These are phyloP conservation scores for Noctua pronuba DNA, from an alignment of 2,888 invertebrate genomes.

Conservation along the genomic window DNA sequence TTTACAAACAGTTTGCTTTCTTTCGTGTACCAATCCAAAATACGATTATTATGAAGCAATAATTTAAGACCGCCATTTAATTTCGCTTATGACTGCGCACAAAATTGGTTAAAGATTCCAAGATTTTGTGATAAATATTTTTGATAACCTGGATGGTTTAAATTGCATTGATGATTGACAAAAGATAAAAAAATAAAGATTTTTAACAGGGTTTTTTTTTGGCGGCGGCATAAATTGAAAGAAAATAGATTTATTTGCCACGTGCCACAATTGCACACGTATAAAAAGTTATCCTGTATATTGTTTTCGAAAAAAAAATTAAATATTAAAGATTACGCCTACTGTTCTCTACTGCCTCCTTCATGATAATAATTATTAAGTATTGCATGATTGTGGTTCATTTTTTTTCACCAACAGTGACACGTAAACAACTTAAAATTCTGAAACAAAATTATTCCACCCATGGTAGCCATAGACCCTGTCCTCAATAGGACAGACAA, in stretches of 20 bases:
- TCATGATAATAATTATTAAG: not conserved
- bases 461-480: not conserved
- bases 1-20: constrained; percentile 53
- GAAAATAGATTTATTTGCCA: too few relatives aligned
- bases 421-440: not conserved
- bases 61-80: constrained; percentile 76
- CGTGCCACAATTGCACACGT: too few relatives aligned
- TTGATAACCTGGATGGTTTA: constrained; percentile 45
- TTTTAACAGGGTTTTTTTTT: not conserved
- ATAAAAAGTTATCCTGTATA: not conserved
- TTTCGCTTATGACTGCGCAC: constrained; percentile 77
- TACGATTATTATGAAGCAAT: constrained; percentile 69
- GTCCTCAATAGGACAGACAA: not conserved
- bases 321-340: not conserved
- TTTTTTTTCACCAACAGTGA: not conserved
- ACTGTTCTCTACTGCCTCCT: too few relatives aligned
- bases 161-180: constrained; percentile 39
- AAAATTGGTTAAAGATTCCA: constrained; percentile 61
- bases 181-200: constrained; percentile 13
- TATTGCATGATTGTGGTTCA: not conserved
- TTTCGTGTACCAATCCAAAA: constrained; percentile 60
- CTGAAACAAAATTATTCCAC: not conserved
- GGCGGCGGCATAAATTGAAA: too few relatives aligned
- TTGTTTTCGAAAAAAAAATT: not conserved
- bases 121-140: constrained; percentile 62